Base-by-base conservation (phyloP, 2,888 invertebrate genomes). In the Eupithecia tripunctaria region DNA sequence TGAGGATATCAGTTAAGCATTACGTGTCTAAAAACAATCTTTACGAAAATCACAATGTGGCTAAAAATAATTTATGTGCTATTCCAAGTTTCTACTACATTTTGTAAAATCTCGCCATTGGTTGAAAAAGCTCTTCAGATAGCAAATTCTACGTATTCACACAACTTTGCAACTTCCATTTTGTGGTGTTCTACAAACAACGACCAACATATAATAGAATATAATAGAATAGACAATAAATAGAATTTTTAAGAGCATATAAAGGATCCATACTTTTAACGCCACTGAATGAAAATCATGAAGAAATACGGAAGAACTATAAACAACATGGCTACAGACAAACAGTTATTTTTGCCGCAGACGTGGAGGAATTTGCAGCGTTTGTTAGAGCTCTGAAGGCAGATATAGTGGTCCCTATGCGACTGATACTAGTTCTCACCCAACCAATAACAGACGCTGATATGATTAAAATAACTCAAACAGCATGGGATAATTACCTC, bases 401-500 rank as follows among this genome's bases (percentile, higher is more conserved):
- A 60, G 70, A 78, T n/a, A 77, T 83, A 25, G 72, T 83, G 18
- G 71, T 74, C 47, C 81, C 87, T 0, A 83, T 89, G 62, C 80
- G 76, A 29, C 76, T 89, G 2, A 82, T 91, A 72, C 75, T 88
- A 32, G 80, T 89, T 18, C 67, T 89, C 2, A 80, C 81, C 21
- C 78, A 78, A 14, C 65, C 78, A 47, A 66, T 82, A 3, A 73
- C 75, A 15, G 51, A 77, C 67, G 15, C 71, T 41, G 77, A 82
- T 43, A 32, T 86, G 56, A 68, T 71, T 51, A 71, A 75, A 47
- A 80, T 82, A 18, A 88, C 84, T 29, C 77, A 85, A 80, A 78
- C 76, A 41, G 85, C 90, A 10, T 87, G 86, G 85, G 76, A 84
- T 21, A 83, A 85, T 76, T 88, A 89, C 71, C 77, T 90, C 10